These are phyloP conservation scores for Mythimna albipuncta DNA, from an alignment of 2,888 invertebrate species.

Conservation along the genomic window DNA sequence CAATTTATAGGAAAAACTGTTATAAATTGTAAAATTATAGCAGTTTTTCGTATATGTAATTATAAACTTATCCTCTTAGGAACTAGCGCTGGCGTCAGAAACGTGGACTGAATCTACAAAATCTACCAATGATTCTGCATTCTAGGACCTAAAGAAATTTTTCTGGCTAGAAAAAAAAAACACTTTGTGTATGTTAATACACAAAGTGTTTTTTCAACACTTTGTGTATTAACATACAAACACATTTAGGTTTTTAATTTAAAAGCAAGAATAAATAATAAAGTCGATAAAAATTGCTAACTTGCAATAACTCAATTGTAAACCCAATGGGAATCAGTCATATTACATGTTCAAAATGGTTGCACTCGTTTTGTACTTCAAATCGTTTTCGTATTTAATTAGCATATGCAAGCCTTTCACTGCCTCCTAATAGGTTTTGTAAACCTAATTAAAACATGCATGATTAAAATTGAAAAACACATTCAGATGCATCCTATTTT, in stretches of 20 bases:
- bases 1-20: not conserved
- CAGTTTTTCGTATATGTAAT: no score
- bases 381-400: conserved; percentile 2
- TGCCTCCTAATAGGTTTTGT: not conserved
- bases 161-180: not conserved
- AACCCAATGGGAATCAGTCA: not conserved
- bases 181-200: no score
- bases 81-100: not conserved
- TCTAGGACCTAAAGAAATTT: not conserved
- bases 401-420: not conserved
- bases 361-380: not conserved
- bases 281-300: not conserved
- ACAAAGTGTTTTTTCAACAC: no score
- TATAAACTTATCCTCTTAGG: not conserved
- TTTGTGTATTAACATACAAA: no score
- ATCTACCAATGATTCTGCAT: not conserved
- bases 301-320: not conserved
- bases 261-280: not conserved
- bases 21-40: no score
- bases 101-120: not conserved
- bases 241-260: no score
- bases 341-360: not conserved
- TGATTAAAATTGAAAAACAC: not conserved
- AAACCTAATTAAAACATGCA: conserved; percentile 3
- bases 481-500: not conserved